phyloP scores from a whole-genome alignment of 2,888 invertebrate genomes.

The Lysandra coridon region DNA sequence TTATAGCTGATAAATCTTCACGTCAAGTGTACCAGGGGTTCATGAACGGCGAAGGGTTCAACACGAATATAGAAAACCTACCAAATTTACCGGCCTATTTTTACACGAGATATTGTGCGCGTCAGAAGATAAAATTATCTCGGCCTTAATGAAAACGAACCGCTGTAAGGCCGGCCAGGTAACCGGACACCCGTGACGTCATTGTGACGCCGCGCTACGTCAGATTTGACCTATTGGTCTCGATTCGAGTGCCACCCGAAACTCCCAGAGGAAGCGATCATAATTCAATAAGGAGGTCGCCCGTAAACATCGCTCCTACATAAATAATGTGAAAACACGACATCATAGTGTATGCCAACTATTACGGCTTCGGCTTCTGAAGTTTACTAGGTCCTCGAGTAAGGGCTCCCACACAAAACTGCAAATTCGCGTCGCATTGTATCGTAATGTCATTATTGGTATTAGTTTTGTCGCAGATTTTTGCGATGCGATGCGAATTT shows the following conservation, averaged over 20 bases:
- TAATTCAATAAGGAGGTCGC: slow-evolving; percentile 25
- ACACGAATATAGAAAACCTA: slow-evolving; percentile 37
- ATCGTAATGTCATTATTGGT: too few relatives aligned
- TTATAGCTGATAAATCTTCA: slow-evolving; percentile 48
- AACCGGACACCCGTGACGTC: slow-evolving; percentile 70
- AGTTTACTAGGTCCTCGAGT: not conserved
- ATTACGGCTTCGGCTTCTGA: not conserved
- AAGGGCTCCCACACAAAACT: not conserved
- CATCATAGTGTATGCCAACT: slow-evolving; percentile 17
- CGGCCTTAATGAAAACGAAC: slow-evolving; percentile 69
- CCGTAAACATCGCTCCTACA: slow-evolving; percentile 19
- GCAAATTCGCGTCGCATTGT: too few relatives aligned
- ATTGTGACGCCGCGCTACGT: slow-evolving; percentile 53
- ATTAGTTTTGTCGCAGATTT: too few relatives aligned
- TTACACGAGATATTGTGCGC: slow-evolving; percentile 59
- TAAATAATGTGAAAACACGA: slow-evolving; percentile 24
- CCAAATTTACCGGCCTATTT: slow-evolving; percentile 55
- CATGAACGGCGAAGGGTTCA: slow-evolving; percentile 40
- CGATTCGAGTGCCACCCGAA: slow-evolving; percentile 30
- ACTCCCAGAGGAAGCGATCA: slow-evolving; percentile 25
- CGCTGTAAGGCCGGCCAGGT: slow-evolving; percentile 66
- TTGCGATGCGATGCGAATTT: too few relatives aligned
- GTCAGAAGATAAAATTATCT: slow-evolving; percentile 78
- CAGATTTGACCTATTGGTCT: slow-evolving; percentile 49
- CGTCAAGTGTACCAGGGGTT: slow-evolving; percentile 37